These are phyloP conservation scores for Sorex fumeus DNA, from an alignment of 2,113 vertebrate species.

Conservation along the genomic window DNA sequence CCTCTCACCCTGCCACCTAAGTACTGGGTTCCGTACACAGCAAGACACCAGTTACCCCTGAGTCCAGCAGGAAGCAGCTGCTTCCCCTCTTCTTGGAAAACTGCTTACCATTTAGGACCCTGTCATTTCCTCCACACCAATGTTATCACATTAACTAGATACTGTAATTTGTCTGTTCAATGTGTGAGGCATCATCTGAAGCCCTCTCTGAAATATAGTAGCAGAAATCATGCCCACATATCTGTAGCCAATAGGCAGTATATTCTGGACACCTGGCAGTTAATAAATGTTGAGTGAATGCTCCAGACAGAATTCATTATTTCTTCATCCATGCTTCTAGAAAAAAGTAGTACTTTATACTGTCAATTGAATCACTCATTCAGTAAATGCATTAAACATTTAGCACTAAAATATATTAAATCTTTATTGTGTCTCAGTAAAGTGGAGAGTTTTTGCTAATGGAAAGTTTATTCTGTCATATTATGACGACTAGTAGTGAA, in stretches of 20 bases:
- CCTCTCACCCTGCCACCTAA: background rate
- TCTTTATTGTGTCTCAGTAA: background rate
- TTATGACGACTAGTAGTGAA: background rate
- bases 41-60: background rate
- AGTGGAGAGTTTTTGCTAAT: background rate
- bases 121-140: background rate
- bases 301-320: constrained; percentile 19
- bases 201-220: background rate
- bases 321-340: background rate
- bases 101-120: background rate
- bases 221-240: background rate
- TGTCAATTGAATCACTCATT: constrained; percentile 8
- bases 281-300: constrained; percentile 33
- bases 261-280: background rate
- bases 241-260: background rate
- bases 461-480: background rate
- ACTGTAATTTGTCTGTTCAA: constrained; percentile 32
- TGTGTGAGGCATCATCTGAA: background rate
- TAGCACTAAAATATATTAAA: no score
- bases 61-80: background rate
- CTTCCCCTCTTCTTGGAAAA: background rate
- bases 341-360: background rate
- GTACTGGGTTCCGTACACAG: background rate
- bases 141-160: background rate
- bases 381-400: background rate